These are phyloP conservation scores for Drosophila sulfurigaster DNA, from an alignment of 1,140 invertebrate species.

Conservation along the genomic window DNA sequence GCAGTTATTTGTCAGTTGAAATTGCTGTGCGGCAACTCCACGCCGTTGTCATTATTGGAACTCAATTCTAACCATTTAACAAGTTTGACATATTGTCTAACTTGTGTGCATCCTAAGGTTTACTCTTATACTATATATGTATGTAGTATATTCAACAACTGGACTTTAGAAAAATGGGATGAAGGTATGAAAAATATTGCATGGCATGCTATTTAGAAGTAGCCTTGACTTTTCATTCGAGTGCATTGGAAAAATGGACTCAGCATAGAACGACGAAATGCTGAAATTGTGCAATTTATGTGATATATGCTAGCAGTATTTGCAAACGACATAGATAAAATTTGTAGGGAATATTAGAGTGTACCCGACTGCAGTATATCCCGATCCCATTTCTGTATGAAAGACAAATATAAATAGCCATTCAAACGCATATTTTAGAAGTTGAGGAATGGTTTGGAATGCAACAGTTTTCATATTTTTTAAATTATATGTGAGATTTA, in stretches of 20 bases:
- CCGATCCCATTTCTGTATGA: too few species aligned
- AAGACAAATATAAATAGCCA: too few species aligned
- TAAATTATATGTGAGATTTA: too few species aligned
- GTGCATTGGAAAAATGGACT: too few species aligned
- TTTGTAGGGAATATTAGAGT: too few species aligned
- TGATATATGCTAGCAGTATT: conserved; percentile 21
- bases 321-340: background rate
- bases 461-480: too few species aligned
- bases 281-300: conserved; percentile 67
- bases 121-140: too few species aligned
- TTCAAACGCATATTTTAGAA: too few species aligned
- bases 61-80: conserved; percentile 39
- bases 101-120: conserved; percentile 6
- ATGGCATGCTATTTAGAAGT: conserved; percentile 31
- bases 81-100: conserved; percentile 51
- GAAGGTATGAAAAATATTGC: conserved; percentile 8
- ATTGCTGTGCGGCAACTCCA: conserved; percentile 20
- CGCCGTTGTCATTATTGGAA: conserved; percentile 14
- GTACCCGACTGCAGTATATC: too few species aligned
- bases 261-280: conserved; percentile 16
- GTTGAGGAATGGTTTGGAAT: too few species aligned
- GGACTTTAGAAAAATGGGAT: background rate
- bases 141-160: too few species aligned
- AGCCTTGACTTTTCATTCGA: conserved; percentile 47
- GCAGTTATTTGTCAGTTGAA: too few species aligned